A percentile compares a stretch with the other conserved stretches of the same genome.
Conservation (phyloP, 2,797 vertebrate genomes). For the Enteromius treurensis region DNA sequence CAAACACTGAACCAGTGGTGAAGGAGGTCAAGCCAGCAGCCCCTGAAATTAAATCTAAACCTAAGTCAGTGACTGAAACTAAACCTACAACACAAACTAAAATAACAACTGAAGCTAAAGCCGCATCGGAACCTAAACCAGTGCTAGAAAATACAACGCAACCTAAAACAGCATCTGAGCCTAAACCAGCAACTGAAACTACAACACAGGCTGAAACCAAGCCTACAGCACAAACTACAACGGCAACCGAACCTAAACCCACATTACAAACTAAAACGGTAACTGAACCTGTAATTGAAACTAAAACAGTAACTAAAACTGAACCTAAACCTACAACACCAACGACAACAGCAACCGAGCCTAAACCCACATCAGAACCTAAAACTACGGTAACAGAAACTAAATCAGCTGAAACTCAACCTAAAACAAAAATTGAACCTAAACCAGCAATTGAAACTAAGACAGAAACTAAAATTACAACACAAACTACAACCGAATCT, state of each 20-base stretch:
- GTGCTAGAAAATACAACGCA: background rate
- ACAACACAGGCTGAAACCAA: background rate
- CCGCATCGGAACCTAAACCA: background rate
- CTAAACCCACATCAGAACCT: background rate
- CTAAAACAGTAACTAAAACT: background rate
- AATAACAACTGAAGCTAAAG: background rate
- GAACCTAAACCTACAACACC: background rate
- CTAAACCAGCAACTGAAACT: background rate
- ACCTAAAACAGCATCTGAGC: background rate
- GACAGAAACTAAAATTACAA: too few species aligned
- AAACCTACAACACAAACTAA: slow-evolving; percentile 2
- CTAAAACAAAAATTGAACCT: background rate
- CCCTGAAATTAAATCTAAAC: slow-evolving; percentile 23
- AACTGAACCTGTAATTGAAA: background rate
- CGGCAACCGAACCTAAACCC: background rate
- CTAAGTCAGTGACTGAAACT: background rate
- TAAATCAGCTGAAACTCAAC: background rate
- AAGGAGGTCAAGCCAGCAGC: slow-evolving; percentile 28
- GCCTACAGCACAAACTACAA: background rate
- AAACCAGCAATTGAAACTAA: slow-evolving; percentile 3
- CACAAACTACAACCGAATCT: too few species aligned
- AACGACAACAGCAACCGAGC: background rate
- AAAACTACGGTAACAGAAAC: background rate
- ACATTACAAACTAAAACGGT: background rate
- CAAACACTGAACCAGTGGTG: slow-evolving; percentile 32